Evolutionary conservation across 1,140 invertebrate genomes (phyloP).

Genomic region (Nixonia krombeini): DNA sequence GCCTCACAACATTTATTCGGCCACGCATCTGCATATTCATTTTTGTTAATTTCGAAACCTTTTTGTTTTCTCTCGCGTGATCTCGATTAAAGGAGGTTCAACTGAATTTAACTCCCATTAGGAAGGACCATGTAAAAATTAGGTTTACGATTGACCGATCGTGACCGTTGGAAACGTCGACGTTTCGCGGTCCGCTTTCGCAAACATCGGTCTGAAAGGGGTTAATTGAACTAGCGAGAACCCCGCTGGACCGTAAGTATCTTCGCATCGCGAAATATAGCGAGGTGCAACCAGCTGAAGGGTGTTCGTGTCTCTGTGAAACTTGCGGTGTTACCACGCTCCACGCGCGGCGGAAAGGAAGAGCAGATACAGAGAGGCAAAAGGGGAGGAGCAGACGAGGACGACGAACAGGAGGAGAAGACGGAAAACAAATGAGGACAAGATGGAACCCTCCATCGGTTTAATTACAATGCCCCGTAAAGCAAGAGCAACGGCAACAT

Average conservation of each 20-base stretch:
- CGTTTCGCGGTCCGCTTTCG: too few relatives aligned
- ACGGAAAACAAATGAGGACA: conserved; percentile 48
- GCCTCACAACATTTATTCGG: too few relatives aligned
- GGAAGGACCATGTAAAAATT: too few relatives aligned
- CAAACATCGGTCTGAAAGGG: not conserved
- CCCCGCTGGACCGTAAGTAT: not conserved
- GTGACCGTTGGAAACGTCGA: too few relatives aligned
- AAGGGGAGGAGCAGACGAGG: conserved; percentile 36
- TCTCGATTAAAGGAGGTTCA: too few relatives aligned
- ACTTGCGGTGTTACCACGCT: conserved; percentile 19
- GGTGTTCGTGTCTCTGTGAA: conserved; percentile 16
- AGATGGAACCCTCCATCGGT: conserved; percentile 48
- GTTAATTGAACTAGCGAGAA: not conserved
- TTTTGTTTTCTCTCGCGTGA: too few relatives aligned
- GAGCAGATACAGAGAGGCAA: conserved; percentile 38
- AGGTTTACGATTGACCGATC: too few relatives aligned
- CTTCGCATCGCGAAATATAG: conserved; percentile 1
- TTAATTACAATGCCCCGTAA: conserved; percentile 52
- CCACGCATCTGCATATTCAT: too few relatives aligned
- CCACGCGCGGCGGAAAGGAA: conserved; percentile 22
- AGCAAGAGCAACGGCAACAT: conserved; percentile 46
- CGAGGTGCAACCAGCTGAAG: conserved; percentile 8
- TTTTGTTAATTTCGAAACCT: too few relatives aligned
- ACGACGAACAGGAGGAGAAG: conserved; percentile 47
- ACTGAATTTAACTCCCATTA: too few relatives aligned